Evolutionary conservation across 2,888 invertebrate species (phyloP), one percentile per base, ranked within the genome.

Genomic region (Acanthosepion pharaonis): DNA sequence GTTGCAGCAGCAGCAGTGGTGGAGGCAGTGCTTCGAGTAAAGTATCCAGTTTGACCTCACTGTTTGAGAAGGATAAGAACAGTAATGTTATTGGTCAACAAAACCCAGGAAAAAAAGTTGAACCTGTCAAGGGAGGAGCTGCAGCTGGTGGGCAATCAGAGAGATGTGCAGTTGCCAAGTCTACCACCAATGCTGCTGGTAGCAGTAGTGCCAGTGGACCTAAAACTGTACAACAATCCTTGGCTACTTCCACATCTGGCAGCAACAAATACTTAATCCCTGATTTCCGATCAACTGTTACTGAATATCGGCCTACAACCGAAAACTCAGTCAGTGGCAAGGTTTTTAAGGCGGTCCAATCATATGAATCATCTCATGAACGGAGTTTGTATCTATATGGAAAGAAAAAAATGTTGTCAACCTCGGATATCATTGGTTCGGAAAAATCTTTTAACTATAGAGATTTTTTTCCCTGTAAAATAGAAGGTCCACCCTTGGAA

Each of bases 41-140:
- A 92, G 92, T 92, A 51, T 92, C 92, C 48, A 51, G 33, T 48
- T 92, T 92, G 28, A 92, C 92, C 6, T 92, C 92, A 28, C 92
- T 92, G 23, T 92, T 92, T 92, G 92, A 92, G 25, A 78, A 78
- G n/a, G 92, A 92, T 28, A 92, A 92, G 5, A 92, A 92, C 49
- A 92, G 92, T 42, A 51, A 92, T 48, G 92, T 92, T 28, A 48
- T 92, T 49, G 23, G 15, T 9, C 92, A 92, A 51, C 92, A 48
- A 92, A 92, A 28, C 6, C 49, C 49, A 5, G 92, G 8, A 11
- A 92, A 92, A 11, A 51, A 28, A 51, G 48, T 49, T 48, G 25
- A 5, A 15, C 92, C 92, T 15, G 33, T 48, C 49, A 92, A 92
- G 20, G 51, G 49, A 48, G 48, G 48, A 49, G 92, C 5, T 15